Percentiles rank a stretch among this genome's conserved stretches.
Evolutionary conservation across 1,140 invertebrate species (phyloP).

Genomic region (Gonatopus flavifemur): DNA sequence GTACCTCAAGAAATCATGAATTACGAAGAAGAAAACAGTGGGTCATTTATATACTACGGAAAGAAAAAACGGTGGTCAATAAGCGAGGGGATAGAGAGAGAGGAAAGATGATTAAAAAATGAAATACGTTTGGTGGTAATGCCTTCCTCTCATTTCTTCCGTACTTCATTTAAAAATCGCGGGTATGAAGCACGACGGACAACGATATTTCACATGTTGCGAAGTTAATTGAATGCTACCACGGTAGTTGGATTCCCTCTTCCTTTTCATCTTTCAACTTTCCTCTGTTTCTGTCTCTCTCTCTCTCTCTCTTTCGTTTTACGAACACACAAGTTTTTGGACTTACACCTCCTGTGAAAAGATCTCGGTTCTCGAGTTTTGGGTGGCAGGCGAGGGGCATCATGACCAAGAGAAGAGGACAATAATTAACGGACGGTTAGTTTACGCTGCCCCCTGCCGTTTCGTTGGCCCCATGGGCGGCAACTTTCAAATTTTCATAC

Average conservation of each 20-base stretch:
- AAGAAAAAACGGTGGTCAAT: conserved; percentile 3
- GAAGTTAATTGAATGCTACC: conserved; percentile 59
- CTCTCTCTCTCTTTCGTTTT: neutral
- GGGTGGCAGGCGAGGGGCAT: no score
- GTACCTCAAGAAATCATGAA: no score
- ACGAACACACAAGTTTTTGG: no score
- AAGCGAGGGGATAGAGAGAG: neutral
- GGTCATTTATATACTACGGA: no score
- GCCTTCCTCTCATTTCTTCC: conserved; percentile 37
- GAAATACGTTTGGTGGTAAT: conserved; percentile 40
- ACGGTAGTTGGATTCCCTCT: conserved; percentile 40
- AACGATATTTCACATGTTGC: conserved; percentile 55
- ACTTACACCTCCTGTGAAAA: no score
- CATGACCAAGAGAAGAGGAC: conserved; percentile 32
- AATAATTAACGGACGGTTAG: conserved; percentile 53
- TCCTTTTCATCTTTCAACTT: neutral
- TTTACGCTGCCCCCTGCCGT: conserved; percentile 48
- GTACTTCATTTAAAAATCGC: conserved; percentile 44
- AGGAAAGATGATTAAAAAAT: conserved; percentile 32
- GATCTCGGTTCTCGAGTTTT: no score
- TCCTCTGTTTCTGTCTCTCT: neutral
- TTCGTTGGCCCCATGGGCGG: conserved; percentile 8
- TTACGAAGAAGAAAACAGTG: no score
- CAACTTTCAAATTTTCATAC: no score
- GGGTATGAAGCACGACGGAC: conserved; percentile 34